Evolutionary conservation across 35 echinoderm and acorn worm species (phyloP).

Genomic region (Eucidaris tribuloides): DNA sequence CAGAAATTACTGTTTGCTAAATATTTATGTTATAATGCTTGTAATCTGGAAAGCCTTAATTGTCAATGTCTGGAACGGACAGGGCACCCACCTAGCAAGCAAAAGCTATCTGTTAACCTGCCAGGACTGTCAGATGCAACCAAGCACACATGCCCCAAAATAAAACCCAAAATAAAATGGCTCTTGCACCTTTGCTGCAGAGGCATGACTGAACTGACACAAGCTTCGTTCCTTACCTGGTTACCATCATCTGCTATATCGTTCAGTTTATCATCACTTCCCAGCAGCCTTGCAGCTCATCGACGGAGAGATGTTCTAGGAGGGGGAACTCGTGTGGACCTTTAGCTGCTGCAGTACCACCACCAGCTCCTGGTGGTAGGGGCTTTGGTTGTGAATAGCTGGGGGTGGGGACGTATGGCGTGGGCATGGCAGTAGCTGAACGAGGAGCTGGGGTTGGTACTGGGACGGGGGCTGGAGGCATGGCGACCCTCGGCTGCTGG

Average conservation of each 20-base stretch:
- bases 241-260: slow-evolving; percentile 21
- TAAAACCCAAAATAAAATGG: too few species aligned
- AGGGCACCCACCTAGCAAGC: too few species aligned
- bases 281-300: slow-evolving; percentile 15
- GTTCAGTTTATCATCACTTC: slow-evolving; percentile 13
- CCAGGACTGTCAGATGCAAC: too few species aligned
- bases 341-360: neutral
- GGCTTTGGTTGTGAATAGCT: neutral
- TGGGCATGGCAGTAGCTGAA: slow-evolving; percentile 9
- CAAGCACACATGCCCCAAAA: too few species aligned
- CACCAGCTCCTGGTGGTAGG: neutral
- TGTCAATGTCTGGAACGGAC: too few species aligned
- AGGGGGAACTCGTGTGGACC: slow-evolving; percentile 17
- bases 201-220: too few species aligned
- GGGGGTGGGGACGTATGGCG: neutral
- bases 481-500: neutral
- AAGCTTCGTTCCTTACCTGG: neutral
- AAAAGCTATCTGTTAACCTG: too few species aligned
- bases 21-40: too few species aligned
- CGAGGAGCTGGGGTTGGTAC: neutral
- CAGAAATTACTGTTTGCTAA: too few species aligned
- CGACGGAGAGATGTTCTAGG: neutral
- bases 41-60: too few species aligned
- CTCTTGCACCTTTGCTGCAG: too few species aligned
- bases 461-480: neutral